Percentiles rank a stretch among this genome's conserved stretches.
Evolutionary conservation across 1,140 invertebrate species (phyloP).

Genomic region (Ceratina australensis): DNA sequence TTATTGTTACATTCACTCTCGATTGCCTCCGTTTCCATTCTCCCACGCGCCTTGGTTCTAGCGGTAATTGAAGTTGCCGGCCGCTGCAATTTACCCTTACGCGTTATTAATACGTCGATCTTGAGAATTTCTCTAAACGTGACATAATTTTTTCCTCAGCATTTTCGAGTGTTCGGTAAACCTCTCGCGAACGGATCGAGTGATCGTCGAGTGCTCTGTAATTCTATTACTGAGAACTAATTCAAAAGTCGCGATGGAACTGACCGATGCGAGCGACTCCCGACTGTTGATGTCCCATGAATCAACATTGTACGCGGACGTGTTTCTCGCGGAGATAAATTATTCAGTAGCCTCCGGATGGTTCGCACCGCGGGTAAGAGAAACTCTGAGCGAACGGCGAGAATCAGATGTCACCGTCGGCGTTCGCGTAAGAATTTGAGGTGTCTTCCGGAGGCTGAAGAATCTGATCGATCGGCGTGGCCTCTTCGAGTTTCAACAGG

Average conservation of each 20-base stretch:
- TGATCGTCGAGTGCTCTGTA: too few relatives aligned
- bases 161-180: neutral
- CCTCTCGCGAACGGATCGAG: neutral
- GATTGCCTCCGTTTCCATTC: neutral
- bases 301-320: neutral
- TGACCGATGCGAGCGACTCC: neutral
- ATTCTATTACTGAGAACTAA: neutral
- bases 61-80: neutral
- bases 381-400: too few relatives aligned
- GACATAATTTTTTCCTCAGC: too few relatives aligned
- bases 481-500: constrained; percentile 6
- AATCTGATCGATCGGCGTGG: constrained; percentile 3
- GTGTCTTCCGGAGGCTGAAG: neutral
- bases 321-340: neutral
- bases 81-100: neutral
- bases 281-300: neutral
- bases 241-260: neutral
- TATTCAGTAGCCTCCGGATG: neutral
- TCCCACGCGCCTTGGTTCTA: neutral
- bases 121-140: too few relatives aligned
- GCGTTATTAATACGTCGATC: neutral
- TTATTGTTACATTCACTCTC: neutral
- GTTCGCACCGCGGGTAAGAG: neutral
- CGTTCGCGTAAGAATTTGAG: neutral
- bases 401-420: neutral